Evolutionary conservation across 2,113 vertebrate species (phyloP).

Genomic region (Uropsilus gracilis): DNA sequence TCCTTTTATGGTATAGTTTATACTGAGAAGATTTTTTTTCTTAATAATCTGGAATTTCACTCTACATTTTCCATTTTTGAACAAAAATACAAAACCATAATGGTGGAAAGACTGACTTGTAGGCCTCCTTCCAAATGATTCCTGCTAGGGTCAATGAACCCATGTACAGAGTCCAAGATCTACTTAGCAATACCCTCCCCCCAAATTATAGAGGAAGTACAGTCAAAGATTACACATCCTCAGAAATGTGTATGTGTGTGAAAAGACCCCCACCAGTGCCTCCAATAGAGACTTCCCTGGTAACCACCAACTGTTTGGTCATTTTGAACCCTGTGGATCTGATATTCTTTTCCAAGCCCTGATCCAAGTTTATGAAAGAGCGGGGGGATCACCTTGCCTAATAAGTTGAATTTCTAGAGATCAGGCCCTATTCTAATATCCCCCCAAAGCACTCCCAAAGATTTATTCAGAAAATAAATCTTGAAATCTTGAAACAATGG

Average conservation of each 20-base stretch:
- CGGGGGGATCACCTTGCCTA: slow-evolving; percentile 59
- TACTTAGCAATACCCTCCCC: neutral
- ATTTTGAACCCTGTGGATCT: slow-evolving; percentile 42
- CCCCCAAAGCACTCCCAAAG: neutral
- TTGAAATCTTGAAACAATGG: slow-evolving; percentile 28
- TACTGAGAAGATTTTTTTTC: slow-evolving; percentile 41
- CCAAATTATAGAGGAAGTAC: neutral
- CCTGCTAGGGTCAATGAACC: neutral
- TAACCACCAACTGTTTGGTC: slow-evolving; percentile 11
- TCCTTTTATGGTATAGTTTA: slow-evolving; percentile 73
- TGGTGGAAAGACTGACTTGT: neutral
- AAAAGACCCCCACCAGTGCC: neutral
- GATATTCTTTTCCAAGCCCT: slow-evolving; percentile 28
- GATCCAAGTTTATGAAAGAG: slow-evolving; percentile 30
- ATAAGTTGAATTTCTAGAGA: slow-evolving; percentile 38
- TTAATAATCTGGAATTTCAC: slow-evolving; percentile 64
- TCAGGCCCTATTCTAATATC: slow-evolving; percentile 1
- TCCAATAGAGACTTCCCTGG: slow-evolving; percentile 22
- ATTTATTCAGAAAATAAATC: slow-evolving; percentile 29
- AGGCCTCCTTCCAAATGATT: neutral
- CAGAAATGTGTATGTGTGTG: neutral
- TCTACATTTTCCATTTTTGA: slow-evolving; percentile 74
- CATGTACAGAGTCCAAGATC: neutral
- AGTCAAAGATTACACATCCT: neutral
- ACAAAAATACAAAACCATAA: slow-evolving; percentile 60